phyloP scores from a whole-genome alignment of 2,113 vertebrate species.

The Hydropotes inermis region DNA sequence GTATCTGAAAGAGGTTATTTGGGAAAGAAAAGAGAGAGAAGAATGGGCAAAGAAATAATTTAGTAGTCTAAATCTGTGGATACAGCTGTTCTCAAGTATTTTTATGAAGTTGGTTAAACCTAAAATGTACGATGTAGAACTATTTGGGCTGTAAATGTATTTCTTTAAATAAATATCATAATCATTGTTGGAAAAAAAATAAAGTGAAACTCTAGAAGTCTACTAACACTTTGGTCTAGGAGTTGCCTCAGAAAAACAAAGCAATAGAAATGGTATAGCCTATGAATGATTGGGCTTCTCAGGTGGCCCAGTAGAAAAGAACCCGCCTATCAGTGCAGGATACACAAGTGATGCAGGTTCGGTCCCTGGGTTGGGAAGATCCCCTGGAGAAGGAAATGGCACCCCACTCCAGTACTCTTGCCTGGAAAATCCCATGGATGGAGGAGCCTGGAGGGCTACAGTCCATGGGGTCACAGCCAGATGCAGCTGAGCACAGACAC shows the following conservation, averaged over 20 bases:
- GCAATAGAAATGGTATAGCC: background rate
- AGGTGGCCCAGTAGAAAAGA: background rate
- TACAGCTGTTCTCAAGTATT: too few relatives aligned
- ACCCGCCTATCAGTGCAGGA: background rate
- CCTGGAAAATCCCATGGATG: background rate
- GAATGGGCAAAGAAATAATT: too few relatives aligned
- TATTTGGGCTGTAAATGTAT: too few relatives aligned
- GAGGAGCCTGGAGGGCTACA: background rate
- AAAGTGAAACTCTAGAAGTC: slow-evolving; percentile 8
- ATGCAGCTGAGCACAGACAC: background rate
- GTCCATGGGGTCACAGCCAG: background rate
- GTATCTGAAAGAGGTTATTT: too few relatives aligned
- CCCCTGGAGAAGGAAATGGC: background rate
- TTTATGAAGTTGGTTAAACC: too few relatives aligned
- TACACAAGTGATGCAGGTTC: background rate
- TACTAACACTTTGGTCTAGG: background rate
- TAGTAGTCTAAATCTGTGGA: too few relatives aligned
- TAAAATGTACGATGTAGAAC: too few relatives aligned
- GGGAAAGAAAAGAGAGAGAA: too few relatives aligned
- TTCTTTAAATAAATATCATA: too few relatives aligned
- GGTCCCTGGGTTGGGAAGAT: background rate
- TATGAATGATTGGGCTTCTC: background rate
- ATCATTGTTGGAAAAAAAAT: too few relatives aligned
- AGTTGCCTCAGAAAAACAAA: background rate
- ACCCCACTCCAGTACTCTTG: background rate